Base-by-base conservation (phyloP, 2,113 vertebrate genomes). In the Acrocephalus arundinaceus region DNA sequence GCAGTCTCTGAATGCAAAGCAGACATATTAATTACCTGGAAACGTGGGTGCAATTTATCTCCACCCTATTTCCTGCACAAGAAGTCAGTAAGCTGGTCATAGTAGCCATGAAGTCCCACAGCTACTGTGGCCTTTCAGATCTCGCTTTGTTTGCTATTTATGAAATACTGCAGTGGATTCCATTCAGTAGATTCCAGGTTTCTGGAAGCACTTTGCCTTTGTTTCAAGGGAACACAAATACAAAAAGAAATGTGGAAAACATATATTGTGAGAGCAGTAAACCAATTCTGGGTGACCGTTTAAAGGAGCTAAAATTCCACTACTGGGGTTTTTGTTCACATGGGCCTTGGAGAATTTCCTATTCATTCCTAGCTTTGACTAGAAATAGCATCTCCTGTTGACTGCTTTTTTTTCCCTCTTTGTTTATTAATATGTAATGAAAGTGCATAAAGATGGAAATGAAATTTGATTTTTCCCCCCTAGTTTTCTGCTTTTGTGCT, bases 231-330 rank as follows among this genome's bases (percentile, higher is more conserved):
- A 45, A 49, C 39, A 45, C 21, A 77, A 14, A 51, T 43, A 65
- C 13, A 45, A 57, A 55, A 79, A 35, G 25, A 86, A 85, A 61
- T 20, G 7, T 73, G 57, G 24, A 63, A 52, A 84, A 63, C 4
- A 19, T 33, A 6, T 0, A 14, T 15, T 49, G 24, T 19, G 25
- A 87, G 39, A 89, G 48, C 83, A 81, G 88, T 25, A 79, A 65
- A 58, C 43, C 72, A 89, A n/a, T 48, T 71, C 37, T 68, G 52
- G 8, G 33, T 89, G 48, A 66, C 45, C 59, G 27, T 80, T 91
- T 90, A 35, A 82, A 92, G 87, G 22, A 79, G 19, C 28, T 89
- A 30, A 85, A 84, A 87, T 78, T 61, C 37, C 45, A 30, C 82
- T 57, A 23, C 8, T 72, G 46, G 59, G 8, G 0, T 76, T 39